phyloP scores from a whole-genome alignment of 2,888 invertebrate genomes.

The Punctoribates punctum region DNA sequence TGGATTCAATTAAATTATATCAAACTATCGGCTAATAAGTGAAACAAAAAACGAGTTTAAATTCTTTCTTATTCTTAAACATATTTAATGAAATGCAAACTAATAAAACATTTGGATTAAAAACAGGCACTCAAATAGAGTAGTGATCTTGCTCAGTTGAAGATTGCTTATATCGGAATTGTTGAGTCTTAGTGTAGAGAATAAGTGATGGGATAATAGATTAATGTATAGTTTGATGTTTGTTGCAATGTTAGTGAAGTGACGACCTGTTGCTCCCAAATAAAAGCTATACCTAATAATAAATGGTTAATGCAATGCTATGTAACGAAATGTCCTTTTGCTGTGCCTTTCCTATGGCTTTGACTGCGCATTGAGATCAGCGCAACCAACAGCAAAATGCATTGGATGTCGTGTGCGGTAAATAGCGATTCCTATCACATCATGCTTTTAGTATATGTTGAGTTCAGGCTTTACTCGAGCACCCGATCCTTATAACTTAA shows the following conservation, averaged over 20 bases:
- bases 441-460: constrained; percentile 16
- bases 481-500: background rate
- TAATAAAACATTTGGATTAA: too few relatives aligned
- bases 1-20: too few relatives aligned
- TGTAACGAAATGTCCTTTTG: constrained; percentile 18
- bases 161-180: too few relatives aligned
- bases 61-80: too few relatives aligned
- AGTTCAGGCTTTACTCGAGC: background rate
- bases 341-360: background rate
- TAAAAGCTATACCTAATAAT: background rate
- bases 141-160: too few relatives aligned
- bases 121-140: too few relatives aligned
- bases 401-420: constrained; percentile 11
- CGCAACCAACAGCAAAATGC: background rate
- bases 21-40: too few relatives aligned
- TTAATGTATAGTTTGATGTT: background rate
- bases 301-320: constrained; percentile 14
- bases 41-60: too few relatives aligned
- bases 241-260: background rate
- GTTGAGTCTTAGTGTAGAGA: too few relatives aligned
- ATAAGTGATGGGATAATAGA: background rate
- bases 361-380: background rate
- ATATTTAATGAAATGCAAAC: too few relatives aligned
- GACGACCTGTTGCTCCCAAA: constrained; percentile 27
- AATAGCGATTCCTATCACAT: constrained; percentile 19